Conservation (phyloP, 2,888 invertebrate genomes). For the Acrobasis consociella region DNA sequence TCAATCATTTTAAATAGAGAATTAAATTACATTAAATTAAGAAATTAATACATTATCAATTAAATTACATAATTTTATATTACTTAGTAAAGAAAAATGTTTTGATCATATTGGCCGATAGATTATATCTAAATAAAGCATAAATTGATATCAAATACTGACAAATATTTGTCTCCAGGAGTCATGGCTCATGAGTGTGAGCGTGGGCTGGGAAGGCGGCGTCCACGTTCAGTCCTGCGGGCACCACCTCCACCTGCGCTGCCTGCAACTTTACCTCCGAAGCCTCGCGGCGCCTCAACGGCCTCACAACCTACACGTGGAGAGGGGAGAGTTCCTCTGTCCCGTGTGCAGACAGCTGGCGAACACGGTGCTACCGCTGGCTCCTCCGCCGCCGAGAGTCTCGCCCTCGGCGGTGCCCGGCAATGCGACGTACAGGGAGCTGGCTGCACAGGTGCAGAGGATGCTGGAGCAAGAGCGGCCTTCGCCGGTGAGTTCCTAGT, state of each 20-base stretch:
- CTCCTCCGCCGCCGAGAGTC: slow-evolving; percentile 86
- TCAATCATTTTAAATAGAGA: no score
- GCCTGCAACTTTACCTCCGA: slow-evolving; percentile 94
- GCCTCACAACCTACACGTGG: slow-evolving; percentile 86
- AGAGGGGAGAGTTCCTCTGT: slow-evolving; percentile 94
- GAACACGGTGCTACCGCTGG: slow-evolving; percentile 91
- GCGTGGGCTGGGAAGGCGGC: slow-evolving; percentile 94
- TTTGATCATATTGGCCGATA: no score
- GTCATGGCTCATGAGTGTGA: slow-evolving; percentile 89
- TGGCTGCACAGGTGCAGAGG: slow-evolving; percentile 67
- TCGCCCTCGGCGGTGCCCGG: slow-evolving; percentile 38
- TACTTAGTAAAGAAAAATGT: no score
- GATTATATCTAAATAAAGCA: no score
- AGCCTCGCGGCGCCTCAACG: slow-evolving; percentile 91
- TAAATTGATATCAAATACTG: no score
- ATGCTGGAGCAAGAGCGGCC: slow-evolving; percentile 87
- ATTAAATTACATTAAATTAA: no score
- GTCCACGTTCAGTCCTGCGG: slow-evolving; percentile 98
- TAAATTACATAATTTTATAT: no score
- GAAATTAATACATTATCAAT: no score
- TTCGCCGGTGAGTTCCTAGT: slow-evolving; percentile 80
- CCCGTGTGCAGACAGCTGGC: slow-evolving; percentile 94
- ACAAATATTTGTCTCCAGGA: slow-evolving; percentile 62
- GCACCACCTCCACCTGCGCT: slow-evolving; percentile 97
- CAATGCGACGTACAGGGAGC: slow-evolving; percentile 47